Evolutionary conservation across 2,113 vertebrate species (phyloP).

Genomic region (Nematolebias whitei): DNA sequence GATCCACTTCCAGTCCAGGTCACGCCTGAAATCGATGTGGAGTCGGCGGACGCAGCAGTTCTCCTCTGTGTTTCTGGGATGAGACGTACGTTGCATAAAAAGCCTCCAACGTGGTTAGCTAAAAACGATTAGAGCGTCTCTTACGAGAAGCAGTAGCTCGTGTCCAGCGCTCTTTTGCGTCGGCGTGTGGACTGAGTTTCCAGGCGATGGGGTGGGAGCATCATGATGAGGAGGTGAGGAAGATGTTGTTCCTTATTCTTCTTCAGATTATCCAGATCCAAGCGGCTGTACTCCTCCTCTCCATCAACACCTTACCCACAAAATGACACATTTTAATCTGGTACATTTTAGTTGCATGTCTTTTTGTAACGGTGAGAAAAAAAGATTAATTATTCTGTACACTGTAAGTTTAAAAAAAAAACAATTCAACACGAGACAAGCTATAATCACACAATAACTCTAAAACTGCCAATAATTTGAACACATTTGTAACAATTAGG

Average conservation of each 20-base stretch:
- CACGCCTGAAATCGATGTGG: conserved; percentile 93
- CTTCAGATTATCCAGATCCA: conserved; percentile 85
- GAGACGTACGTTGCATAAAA: neutral
- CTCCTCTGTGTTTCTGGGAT: conserved; percentile 86
- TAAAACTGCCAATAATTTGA: too few species aligned
- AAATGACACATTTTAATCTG: neutral
- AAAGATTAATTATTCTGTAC: too few species aligned
- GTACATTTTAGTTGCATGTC: neutral
- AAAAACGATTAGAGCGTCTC: neutral
- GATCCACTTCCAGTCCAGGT: conserved; percentile 96
- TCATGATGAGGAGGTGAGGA: conserved; percentile 93
- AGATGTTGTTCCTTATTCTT: conserved; percentile 85
- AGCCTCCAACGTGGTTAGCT: neutral
- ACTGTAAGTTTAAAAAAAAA: too few species aligned
- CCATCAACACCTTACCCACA: conserved; percentile 83
- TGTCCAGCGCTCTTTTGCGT: conserved; percentile 91
- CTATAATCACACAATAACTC: too few species aligned
- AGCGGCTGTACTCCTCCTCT: conserved; percentile 86
- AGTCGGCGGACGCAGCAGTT: conserved; percentile 92
- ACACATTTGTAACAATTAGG: too few species aligned
- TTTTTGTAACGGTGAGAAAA: neutral
- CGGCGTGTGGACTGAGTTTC: conserved; percentile 80
- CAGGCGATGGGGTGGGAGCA: conserved; percentile 91
- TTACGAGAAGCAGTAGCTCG: conserved; percentile 94
- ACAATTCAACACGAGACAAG: too few species aligned